Conservation (phyloP, 2,888 invertebrate species). For the Isotomurus palustris region DNA sequence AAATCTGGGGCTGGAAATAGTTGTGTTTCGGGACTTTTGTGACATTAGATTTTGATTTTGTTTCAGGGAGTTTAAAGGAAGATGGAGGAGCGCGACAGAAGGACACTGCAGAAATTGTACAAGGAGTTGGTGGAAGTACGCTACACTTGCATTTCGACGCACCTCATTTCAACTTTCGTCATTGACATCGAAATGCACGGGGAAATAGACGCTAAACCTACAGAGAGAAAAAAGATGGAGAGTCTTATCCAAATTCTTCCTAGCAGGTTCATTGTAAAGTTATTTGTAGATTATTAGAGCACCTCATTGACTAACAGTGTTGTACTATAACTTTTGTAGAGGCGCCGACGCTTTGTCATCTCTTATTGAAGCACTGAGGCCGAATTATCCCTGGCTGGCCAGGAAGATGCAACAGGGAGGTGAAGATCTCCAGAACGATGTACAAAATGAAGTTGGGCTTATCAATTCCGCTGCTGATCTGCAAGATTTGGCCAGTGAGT, state of each 20-base stretch:
- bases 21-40: no score
- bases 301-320: no score
- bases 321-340: no score
- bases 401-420: constrained; percentile 16
- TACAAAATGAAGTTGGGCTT: neutral
- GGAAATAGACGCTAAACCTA: constrained; percentile 25
- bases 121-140: constrained; percentile 20
- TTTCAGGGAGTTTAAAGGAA: no score
- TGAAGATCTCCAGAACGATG: neutral
- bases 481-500: no score
- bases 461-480: no score
- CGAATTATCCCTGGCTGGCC: constrained; percentile 30
- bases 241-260: constrained; percentile 25
- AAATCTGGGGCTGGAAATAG: no score
- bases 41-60: no score
- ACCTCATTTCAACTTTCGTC: constrained; percentile 29
- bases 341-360: constrained; percentile 26
- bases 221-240: constrained; percentile 32
- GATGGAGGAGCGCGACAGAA: constrained; percentile 13
- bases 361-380: constrained; percentile 20
- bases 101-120: constrained; percentile 21
- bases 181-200: constrained; percentile 33
- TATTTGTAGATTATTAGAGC: no score
- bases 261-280: no score
- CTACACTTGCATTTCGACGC: constrained; percentile 18